Evolutionary conservation across 30 jellyfish, hydroid and myxozoan genomes (phyloP).

Genomic region (Morbakka virulenta): DNA sequence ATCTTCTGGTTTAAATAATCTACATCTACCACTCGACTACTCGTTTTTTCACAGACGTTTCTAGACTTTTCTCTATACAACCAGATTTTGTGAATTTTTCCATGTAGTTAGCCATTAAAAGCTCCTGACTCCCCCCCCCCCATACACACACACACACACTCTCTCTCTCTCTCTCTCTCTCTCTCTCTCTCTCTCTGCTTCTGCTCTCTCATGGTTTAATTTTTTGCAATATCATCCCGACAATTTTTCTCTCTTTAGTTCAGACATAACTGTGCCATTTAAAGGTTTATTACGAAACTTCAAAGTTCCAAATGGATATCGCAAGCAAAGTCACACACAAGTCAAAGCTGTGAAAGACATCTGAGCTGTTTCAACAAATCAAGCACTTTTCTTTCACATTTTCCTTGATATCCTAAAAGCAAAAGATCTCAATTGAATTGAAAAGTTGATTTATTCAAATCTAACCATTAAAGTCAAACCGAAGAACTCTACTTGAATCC

Average conservation of each 20-base stretch:
- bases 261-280: too few relatives aligned
- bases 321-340: background rate
- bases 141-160: too few relatives aligned
- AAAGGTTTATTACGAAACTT: too few relatives aligned
- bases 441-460: background rate
- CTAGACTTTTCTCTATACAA: too few relatives aligned
- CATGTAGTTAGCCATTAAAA: background rate
- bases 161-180: too few relatives aligned
- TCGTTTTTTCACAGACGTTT: too few relatives aligned
- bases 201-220: background rate
- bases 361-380: background rate
- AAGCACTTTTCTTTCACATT: background rate
- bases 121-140: background rate
- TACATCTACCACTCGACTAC: too few relatives aligned
- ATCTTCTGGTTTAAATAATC: too few relatives aligned
- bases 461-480: background rate
- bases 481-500: background rate
- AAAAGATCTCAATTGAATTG: background rate
- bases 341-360: background rate
- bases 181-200: too few relatives aligned
- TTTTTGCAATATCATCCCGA: background rate
- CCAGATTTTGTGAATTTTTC: background rate
- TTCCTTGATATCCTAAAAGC: background rate
- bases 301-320: too few relatives aligned
- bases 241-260: background rate